A percentile compares a stretch with the other conserved stretches of the same genome.
These are phyloP conservation scores for Apomyelois bistriatella DNA, from an alignment of 2,888 invertebrate species.

Conservation along the genomic window DNA sequence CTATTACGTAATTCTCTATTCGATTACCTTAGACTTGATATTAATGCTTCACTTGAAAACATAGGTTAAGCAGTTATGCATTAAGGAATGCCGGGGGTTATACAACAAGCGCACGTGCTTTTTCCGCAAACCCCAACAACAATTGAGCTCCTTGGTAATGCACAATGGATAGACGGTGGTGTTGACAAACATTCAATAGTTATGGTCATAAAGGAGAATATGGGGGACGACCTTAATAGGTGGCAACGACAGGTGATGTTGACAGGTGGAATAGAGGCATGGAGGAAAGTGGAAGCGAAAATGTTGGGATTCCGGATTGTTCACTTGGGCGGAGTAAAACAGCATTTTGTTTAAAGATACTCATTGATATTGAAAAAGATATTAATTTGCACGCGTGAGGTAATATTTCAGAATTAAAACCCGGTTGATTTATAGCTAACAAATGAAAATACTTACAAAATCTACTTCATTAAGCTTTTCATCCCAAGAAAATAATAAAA, in stretches of 20 bases:
- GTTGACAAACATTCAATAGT: constrained; percentile 2
- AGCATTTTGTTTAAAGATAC: too few species aligned
- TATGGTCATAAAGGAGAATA: neutral
- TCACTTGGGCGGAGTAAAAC: neutral
- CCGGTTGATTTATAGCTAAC: too few species aligned
- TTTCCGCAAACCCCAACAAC: neutral
- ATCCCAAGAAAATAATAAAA: neutral
- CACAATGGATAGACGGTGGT: neutral
- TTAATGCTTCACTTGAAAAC: neutral
- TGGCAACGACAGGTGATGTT: neutral
- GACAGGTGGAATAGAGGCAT: neutral
- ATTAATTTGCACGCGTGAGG: too few species aligned
- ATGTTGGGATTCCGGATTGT: neutral
- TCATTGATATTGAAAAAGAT: too few species aligned
- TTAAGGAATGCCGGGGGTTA: neutral
- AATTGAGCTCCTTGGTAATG: neutral
- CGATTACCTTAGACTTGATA: too few species aligned
- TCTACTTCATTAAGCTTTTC: too few species aligned
- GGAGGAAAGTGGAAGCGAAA: neutral
- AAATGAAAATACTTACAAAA: too few species aligned
- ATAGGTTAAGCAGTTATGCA: neutral
- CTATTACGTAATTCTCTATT: too few species aligned
- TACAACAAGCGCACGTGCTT: constrained; percentile 9
- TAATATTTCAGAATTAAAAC: too few species aligned
- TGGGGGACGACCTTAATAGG: neutral